phyloP scores from a whole-genome alignment of 2,797 vertebrate genomes.

The Nasua narica region DNA sequence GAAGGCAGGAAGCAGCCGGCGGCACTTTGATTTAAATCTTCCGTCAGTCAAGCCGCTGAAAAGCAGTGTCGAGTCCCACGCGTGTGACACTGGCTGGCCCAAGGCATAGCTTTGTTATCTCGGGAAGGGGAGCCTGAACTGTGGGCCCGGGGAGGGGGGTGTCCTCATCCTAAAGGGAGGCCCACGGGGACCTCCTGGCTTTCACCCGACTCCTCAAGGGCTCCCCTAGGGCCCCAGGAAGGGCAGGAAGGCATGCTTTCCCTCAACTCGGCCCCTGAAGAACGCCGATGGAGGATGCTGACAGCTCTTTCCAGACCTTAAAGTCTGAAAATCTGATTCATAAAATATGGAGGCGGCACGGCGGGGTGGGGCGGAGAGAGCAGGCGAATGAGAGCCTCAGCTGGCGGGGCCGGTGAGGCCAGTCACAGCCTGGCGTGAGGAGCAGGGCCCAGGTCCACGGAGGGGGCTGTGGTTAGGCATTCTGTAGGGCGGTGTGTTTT shows the following conservation, averaged over 20 bases:
- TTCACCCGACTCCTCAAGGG: not conserved
- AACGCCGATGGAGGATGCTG: not conserved
- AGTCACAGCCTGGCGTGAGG: accelerated
- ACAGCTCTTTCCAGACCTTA: not conserved
- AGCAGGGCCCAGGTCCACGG: accelerated
- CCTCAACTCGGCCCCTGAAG: not conserved
- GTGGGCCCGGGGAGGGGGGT: not conserved
- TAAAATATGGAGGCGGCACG: not conserved
- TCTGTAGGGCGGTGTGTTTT: not conserved
- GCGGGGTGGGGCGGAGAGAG: no score
- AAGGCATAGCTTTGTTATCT: not conserved
- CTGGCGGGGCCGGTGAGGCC: not conserved
- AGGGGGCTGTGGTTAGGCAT: not conserved
- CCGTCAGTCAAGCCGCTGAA: not conserved
- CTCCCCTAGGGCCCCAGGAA: not conserved
- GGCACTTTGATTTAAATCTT: not conserved
- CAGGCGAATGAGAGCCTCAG: not conserved
- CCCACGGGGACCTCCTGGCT: not conserved
- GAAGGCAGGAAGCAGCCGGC: not conserved
- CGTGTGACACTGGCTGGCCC: no score
- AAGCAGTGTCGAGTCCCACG: not conserved
- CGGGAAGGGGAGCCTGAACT: not conserved
- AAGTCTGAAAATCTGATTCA: not conserved
- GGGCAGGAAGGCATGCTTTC: not conserved
- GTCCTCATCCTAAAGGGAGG: not conserved